Evolutionary conservation across 1,140 invertebrate species (phyloP), one percentile per base, ranked within the genome.

Genomic region (Drosophila sucinea): DNA sequence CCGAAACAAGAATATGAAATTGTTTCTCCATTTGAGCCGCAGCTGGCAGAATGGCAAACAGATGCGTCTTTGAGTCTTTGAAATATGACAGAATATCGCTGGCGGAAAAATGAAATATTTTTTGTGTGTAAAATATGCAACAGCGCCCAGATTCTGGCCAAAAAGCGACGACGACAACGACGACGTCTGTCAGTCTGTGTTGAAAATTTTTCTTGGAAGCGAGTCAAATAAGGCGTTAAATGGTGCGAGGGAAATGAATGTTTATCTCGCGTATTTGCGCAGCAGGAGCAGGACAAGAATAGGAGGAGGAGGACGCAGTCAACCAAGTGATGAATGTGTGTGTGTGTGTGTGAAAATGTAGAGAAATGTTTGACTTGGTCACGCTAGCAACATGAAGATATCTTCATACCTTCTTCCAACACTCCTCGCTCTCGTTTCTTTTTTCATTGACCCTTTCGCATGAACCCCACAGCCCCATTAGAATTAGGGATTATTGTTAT

Each of bases 21-120:
- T 54, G n/a, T 64, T 77, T 35, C 44, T 29, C 54, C 62, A 77
- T 69, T 33, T 64, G 58, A 70, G 38, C 51, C 62, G 23, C 83
- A 76, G 76, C 79, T 82, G 79, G 68, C 72, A 30, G 27, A 61
- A 78, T 77, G 79, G 64, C 79, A 68, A 84, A 67, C 83, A 87
- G 83, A 87, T 87, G 83, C 54, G 35, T 41, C 17, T 17, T 38
- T 33, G 29, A 58, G 10, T 35, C 10, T 47, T 58, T 57, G 25
- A 55, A n/a, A 30, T 47, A 58, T 47, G 62, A 72, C 67, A 72
- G 67, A 77, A 65, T 66, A 68, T 55, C 11, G 29, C 56, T 3
- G 27, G 62, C 73, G 33, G 33, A 35, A 35, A 70, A 77, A 87
- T 83, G 66, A 69, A 86, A 79, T 82, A 69, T 76, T 86, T 78